Evolutionary conservation across 2,113 vertebrate genomes (phyloP).

Genomic region (Sardina pilchardus): DNA sequence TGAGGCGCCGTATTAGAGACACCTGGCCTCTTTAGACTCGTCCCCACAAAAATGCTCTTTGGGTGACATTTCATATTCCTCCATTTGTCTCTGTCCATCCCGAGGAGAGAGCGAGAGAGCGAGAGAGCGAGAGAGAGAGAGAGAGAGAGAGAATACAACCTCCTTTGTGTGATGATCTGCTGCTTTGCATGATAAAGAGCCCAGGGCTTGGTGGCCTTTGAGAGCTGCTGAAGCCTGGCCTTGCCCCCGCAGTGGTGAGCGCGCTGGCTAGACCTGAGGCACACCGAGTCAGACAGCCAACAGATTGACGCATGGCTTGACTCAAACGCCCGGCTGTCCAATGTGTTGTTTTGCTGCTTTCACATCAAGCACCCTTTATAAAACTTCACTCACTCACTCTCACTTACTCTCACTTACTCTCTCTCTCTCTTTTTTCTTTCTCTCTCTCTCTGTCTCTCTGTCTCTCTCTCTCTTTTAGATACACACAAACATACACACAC

Average conservation of each 20-base stretch:
- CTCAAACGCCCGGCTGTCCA: background rate
- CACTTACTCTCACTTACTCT: background rate
- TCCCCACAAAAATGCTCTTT: background rate
- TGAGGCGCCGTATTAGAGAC: background rate
- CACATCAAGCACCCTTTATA: background rate
- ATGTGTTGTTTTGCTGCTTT: background rate
- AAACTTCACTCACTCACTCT: background rate
- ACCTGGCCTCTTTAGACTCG: background rate
- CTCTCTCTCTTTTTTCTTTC: background rate
- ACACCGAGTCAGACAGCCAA: background rate
- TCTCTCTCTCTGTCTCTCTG: background rate
- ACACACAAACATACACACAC: background rate
- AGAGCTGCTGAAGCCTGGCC: background rate
- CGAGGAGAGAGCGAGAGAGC: background rate
- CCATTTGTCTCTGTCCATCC: background rate
- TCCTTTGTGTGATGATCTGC: background rate
- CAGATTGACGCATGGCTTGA: background rate
- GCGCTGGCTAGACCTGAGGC: background rate
- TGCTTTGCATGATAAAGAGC: conserved; percentile 9
- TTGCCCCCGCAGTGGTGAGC: background rate
- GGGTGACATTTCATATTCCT: background rate
- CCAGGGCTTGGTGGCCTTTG: background rate
- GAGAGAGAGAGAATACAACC: background rate
- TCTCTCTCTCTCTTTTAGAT: background rate
- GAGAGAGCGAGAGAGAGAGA: background rate